Percentiles rank a stretch among this genome's conserved stretches.
Conservation (phyloP, 2,113 vertebrate genomes). For the Callorhinus ursinus region DNA sequence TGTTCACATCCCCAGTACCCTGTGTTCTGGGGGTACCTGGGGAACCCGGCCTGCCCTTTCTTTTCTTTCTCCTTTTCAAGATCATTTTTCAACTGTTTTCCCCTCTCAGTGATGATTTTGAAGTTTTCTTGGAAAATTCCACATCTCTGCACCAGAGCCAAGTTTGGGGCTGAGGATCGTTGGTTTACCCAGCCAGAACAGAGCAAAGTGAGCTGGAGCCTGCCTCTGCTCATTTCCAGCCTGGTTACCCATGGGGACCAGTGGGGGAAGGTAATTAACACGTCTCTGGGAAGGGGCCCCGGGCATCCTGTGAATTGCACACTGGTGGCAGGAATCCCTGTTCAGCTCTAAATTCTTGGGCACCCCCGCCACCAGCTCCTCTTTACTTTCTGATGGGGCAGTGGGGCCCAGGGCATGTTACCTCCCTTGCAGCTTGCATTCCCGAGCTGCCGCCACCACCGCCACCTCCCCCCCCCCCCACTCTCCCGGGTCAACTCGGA, state of each 20-base stretch:
- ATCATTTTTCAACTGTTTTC: constrained; percentile 66
- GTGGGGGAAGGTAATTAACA: constrained; percentile 88
- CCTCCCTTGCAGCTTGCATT: not conserved
- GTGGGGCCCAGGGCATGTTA: not conserved
- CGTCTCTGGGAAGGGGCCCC: constrained; percentile 90
- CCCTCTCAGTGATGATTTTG: constrained; percentile 85
- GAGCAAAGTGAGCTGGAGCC: not conserved
- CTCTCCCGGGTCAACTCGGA: not conserved
- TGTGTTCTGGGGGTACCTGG: not conserved
- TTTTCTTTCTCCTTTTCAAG: constrained; percentile 7
- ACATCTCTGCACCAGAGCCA: constrained; percentile 87
- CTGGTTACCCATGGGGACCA: constrained; percentile 82
- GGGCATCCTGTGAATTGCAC: constrained; percentile 86
- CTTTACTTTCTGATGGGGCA: not conserved
- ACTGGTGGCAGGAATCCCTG: constrained; percentile 84
- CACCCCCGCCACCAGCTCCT: not conserved
- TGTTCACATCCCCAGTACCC: not conserved
- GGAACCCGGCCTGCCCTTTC: not conserved
- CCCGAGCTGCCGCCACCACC: fast-evolving
- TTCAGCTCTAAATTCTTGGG: constrained; percentile 77
- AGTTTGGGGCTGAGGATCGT: not conserved
- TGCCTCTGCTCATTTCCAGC: constrained; percentile 79
- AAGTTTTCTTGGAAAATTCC: constrained; percentile 96
- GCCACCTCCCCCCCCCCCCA: not conserved
- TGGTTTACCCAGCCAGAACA: constrained; percentile 7